Conservation (phyloP, 2,888 invertebrate species). For the Hyles lineata region DNA sequence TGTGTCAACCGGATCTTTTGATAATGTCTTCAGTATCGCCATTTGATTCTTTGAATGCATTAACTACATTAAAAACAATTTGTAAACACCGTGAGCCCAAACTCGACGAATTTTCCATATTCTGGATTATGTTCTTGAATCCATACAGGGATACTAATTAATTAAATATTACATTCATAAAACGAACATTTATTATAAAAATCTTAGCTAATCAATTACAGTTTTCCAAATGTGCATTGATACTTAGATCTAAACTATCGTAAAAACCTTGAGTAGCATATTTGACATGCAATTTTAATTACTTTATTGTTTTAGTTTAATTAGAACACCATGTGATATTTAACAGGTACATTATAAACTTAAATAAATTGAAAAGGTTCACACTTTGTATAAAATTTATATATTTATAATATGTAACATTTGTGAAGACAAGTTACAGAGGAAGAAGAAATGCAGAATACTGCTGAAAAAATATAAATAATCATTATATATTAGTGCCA, state of each 20-base stretch:
- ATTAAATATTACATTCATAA: conserved; percentile 30
- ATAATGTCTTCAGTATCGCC: no score
- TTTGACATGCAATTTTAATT: conserved; percentile 33
- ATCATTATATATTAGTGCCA: neutral
- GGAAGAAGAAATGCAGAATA: conserved; percentile 20
- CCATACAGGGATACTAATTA: neutral
- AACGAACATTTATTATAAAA: conserved; percentile 54
- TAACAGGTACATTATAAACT: conserved; percentile 26
- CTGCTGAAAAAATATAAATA: conserved; percentile 6
- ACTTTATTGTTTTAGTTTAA: neutral
- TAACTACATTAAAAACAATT: no score
- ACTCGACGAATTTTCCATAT: neutral
- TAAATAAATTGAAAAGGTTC: conserved; percentile 19
- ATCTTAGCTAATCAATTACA: conserved; percentile 43
- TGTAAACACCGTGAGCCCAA: neutral
- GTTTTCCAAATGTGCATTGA: conserved; percentile 40
- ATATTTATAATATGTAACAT: conserved; percentile 25
- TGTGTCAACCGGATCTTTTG: no score
- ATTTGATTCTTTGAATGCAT: no score
- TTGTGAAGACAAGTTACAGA: conserved; percentile 14
- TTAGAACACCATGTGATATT: conserved; percentile 24
- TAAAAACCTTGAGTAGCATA: conserved; percentile 1
- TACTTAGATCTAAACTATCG: neutral
- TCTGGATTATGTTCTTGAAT: neutral
- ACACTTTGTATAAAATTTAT: conserved; percentile 27